These are phyloP conservation scores for Oconnorella tubifera DNA, from an alignment of 2,888 invertebrate species.

Conservation along the genomic window DNA sequence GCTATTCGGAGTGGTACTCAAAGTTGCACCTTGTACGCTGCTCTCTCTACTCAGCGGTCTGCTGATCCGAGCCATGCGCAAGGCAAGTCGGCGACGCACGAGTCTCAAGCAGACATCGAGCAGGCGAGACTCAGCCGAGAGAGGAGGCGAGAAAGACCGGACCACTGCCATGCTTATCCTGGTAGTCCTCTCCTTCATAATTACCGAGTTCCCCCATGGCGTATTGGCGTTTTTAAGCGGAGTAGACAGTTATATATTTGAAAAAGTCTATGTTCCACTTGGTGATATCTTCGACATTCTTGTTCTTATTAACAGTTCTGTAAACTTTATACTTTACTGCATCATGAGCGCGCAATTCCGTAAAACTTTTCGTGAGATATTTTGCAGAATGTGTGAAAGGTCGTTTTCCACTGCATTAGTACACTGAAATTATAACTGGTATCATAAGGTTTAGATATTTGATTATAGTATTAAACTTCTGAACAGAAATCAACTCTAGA, in stretches of 20 bases:
- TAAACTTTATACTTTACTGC: slow-evolving; percentile 90
- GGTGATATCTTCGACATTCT: slow-evolving; percentile 83
- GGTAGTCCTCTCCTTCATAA: slow-evolving; percentile 80
- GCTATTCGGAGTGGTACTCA: slow-evolving; percentile 48
- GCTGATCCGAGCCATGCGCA: slow-evolving; percentile 72
- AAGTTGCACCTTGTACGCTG: slow-evolving; percentile 80
- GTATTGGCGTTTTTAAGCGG: slow-evolving; percentile 66
- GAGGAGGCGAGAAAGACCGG: slow-evolving; percentile 61
- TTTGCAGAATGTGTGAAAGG: no score
- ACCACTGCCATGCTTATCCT: slow-evolving; percentile 86
- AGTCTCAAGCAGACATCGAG: slow-evolving; percentile 48
- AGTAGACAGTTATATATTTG: slow-evolving; percentile 60
- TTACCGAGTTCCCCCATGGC: slow-evolving; percentile 75
- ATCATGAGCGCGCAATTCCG: slow-evolving; percentile 91
- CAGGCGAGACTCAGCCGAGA: slow-evolving; percentile 46
- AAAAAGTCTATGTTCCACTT: slow-evolving; percentile 61
- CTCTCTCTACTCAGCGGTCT: slow-evolving; percentile 67
- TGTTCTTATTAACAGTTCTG: slow-evolving; percentile 83
- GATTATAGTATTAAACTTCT: no score
- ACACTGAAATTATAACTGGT: no score
- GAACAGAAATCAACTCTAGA: no score
- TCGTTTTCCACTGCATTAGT: no score
- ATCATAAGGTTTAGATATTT: no score
- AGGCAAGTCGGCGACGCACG: slow-evolving; percentile 63
- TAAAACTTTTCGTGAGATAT: slow-evolving; percentile 56